Conservation (phyloP, 2,113 vertebrate genomes). For the Oryzias celebensis region DNA sequence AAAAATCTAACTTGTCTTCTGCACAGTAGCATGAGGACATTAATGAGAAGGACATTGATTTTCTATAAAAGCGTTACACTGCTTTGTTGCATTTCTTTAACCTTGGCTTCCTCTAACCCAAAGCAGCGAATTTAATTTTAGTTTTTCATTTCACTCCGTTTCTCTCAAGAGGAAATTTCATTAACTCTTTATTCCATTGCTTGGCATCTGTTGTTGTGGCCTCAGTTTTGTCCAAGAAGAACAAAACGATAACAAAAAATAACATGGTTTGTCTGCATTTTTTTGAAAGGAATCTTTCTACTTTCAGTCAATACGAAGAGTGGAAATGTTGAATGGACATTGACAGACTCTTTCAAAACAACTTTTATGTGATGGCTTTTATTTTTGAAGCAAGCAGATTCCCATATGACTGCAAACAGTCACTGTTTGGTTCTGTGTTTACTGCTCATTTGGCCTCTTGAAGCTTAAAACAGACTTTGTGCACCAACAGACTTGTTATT, state of each 20-base stretch:
- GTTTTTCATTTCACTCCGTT: slow-evolving; percentile 35
- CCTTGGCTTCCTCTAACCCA: slow-evolving; percentile 50
- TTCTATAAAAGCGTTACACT: slow-evolving; percentile 58
- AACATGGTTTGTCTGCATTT: background rate
- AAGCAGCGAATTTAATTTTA: slow-evolving; percentile 60
- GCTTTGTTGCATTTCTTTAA: slow-evolving; percentile 71
- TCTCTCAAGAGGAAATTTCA: slow-evolving; percentile 46
- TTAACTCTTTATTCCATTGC: slow-evolving; percentile 45
- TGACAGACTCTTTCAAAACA: slow-evolving; percentile 13
- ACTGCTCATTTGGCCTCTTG: slow-evolving; percentile 62
- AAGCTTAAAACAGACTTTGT: slow-evolving; percentile 46
- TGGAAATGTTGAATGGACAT: slow-evolving; percentile 12
- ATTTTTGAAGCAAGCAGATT: slow-evolving; percentile 26
- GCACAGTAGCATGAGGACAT: slow-evolving; percentile 50
- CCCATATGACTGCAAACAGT: slow-evolving; percentile 30
- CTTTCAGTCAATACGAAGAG: background rate
- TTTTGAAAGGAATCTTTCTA: slow-evolving; percentile 1
- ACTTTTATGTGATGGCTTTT: slow-evolving; percentile 37
- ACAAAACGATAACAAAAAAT: slow-evolving; percentile 7
- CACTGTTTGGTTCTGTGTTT: slow-evolving; percentile 57
- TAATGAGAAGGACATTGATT: slow-evolving; percentile 72
- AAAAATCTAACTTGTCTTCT: slow-evolving; percentile 36
- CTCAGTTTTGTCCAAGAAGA: background rate
- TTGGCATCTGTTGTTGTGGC: slow-evolving; percentile 44
- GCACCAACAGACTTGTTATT: slow-evolving; percentile 37